Percentiles rank a stretch among this genome's conserved stretches.
Conservation (phyloP, 37 sponge, comb jelly and placozoan genomes). For the Agelas oroides region DNA sequence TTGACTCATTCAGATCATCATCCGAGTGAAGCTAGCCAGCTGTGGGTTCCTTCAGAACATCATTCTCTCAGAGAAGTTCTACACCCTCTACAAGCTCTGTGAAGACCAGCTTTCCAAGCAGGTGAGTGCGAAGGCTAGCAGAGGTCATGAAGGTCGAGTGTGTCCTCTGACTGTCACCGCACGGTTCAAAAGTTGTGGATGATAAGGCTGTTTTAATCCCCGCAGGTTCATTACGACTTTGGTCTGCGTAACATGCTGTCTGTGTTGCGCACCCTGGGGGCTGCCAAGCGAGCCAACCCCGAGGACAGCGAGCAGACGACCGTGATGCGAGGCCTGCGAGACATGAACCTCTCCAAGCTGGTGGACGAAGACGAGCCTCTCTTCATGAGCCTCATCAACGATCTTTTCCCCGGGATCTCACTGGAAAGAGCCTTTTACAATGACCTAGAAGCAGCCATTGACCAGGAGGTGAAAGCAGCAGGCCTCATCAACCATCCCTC, state of each 20-base stretch:
- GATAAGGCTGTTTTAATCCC: conserved; percentile 33
- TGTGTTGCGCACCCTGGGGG: conserved; percentile 95
- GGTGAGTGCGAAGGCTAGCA: conserved; percentile 10
- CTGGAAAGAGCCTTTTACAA: conserved; percentile 94
- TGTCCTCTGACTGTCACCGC: too few species aligned
- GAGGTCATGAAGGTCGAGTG: too few species aligned
- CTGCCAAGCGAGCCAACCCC: conserved; percentile 90
- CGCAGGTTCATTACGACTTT: conserved; percentile 99
- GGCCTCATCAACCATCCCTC: conserved; percentile 94
- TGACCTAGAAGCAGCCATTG: conserved; percentile 95
- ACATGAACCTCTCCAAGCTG: conserved; percentile 99
- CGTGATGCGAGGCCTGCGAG: conserved; percentile 96
- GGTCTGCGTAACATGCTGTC: conserved; percentile 98
- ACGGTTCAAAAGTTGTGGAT: not conserved
- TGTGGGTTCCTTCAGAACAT: conserved; percentile 96
- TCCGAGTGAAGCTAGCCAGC: conserved; percentile 97
- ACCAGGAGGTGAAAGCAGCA: conserved; percentile 74
- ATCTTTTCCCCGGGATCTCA: conserved; percentile 94
- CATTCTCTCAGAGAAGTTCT: conserved; percentile 94
- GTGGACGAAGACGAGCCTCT: conserved; percentile 99
- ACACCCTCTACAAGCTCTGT: conserved; percentile 97
- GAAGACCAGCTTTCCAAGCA: conserved; percentile 99
- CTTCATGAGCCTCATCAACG: conserved; percentile 95
- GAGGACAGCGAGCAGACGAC: conserved; percentile 92
- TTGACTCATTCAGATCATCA: conserved; percentile 58